Evolutionary conservation across 2,113 vertebrate genomes (phyloP).

Genomic region (Megaleporinus macrocephalus): DNA sequence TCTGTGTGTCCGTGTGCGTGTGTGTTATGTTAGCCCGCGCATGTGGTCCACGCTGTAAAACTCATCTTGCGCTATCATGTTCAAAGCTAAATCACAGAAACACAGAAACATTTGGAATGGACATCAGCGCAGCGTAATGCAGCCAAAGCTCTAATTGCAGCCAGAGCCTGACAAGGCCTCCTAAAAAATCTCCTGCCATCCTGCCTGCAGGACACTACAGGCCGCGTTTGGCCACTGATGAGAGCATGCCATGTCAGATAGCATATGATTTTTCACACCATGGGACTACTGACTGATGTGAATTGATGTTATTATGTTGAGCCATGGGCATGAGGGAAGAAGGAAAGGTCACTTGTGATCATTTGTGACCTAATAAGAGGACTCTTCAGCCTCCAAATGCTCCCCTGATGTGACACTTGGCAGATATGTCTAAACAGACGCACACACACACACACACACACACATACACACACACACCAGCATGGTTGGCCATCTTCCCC

Average conservation of each 20-base stretch:
- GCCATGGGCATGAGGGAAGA: constrained; percentile 57
- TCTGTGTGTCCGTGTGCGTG: constrained; percentile 27
- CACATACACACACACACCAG: constrained; percentile 44
- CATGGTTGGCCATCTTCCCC: constrained; percentile 37
- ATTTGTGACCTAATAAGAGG: constrained; percentile 61
- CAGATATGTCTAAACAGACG: constrained; percentile 59
- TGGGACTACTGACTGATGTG: constrained; percentile 59
- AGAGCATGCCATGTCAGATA: constrained; percentile 56
- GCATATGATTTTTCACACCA: constrained; percentile 63
- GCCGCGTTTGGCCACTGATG: constrained; percentile 42
- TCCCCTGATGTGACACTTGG: constrained; percentile 62
- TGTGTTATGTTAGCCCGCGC: neutral
- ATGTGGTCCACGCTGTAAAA: neutral
- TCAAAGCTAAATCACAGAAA: constrained; percentile 21
- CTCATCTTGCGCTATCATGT: neutral
- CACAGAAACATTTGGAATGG: neutral
- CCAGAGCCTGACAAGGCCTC: neutral
- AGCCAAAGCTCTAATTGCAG: constrained; percentile 29
- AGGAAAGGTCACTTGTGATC: constrained; percentile 64
- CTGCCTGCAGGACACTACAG: constrained; percentile 33
- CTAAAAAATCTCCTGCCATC: constrained; percentile 28
- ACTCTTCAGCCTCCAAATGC: constrained; percentile 55
- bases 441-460: constrained; percentile 47
- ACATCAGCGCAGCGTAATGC: neutral
- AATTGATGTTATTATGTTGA: constrained; percentile 64